Base-by-base conservation (phyloP, 1,140 invertebrate genomes). In the Nilaparvata lugens region DNA sequence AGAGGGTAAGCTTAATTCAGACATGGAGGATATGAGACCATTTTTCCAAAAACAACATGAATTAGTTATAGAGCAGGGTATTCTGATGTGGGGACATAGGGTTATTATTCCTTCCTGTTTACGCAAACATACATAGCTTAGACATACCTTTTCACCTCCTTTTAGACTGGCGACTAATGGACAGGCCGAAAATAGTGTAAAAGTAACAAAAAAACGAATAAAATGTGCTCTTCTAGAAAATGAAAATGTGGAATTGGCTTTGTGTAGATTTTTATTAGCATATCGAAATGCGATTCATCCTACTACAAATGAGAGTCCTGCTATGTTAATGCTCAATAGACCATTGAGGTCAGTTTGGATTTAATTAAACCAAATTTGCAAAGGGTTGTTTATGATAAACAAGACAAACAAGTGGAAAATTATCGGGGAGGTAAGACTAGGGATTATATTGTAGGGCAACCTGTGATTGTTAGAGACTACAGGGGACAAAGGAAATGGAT, bases 131-230 rank as follows among this genome's bases (percentile, higher is more conserved):
- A 19, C 18, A 42, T 23, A 63, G 5, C 42, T 69, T 25, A 61
- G 55, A 40, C 62, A 64, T 51, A 60, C 40, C 11, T 58, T 64
- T 35, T 59, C 58, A 40, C 52, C 65, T 31, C 62, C 65, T 9
- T 68, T 65, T 52, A 52, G 62, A 21, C 67, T 65, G 19, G 16
- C 48, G 9, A 52, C 54, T 14, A 67, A 68, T 56, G 67, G 67
- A 4, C 21, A 31, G 28, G 66, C 65, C 23, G 67, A 68, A 35
- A 51, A 58, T 31, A 51, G 57, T 18, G 62, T 68, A 6, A 35
- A 56, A 53, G 58, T 60, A 2, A 52, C 69, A n/a, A 70, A 69
- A 38, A 43, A 56, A 25, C 18, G 35, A 3, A 43, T 67, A 31
- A 60, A 61, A 28, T 28, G 28, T 28, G 28, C 28, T 28, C 4